Conservation (phyloP, 2,797 vertebrate genomes). For the Lepus townsendii region DNA sequence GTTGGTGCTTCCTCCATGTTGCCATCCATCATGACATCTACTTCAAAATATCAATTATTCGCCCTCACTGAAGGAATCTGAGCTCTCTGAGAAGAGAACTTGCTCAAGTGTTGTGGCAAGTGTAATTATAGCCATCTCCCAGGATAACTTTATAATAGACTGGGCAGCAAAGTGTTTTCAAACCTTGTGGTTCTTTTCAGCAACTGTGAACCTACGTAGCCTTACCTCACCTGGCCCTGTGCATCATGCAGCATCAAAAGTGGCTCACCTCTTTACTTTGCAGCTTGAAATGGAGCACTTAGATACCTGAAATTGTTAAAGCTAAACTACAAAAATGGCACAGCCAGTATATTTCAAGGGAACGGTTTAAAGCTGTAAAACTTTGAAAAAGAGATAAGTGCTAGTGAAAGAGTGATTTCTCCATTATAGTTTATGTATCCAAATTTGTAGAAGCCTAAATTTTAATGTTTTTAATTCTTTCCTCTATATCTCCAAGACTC, state of each 20-base stretch:
- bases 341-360: background rate
- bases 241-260: background rate
- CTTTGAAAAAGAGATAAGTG: background rate
- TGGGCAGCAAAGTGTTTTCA: background rate
- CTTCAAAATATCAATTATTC: background rate
- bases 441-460: slow-evolving; percentile 22
- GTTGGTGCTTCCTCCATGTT: background rate
- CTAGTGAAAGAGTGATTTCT: background rate
- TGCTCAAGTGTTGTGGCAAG: background rate
- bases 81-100: background rate
- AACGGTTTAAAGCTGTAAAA: background rate
- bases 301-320: background rate
- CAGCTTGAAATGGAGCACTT: background rate
- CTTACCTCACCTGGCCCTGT: background rate
- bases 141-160: background rate
- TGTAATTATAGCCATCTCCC: background rate
- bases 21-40: background rate
- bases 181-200: background rate
- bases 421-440: background rate
- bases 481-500: background rate
- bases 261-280: background rate
- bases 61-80: background rate
- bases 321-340: background rate
- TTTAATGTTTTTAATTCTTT: background rate
- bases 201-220: background rate